A percentile compares a stretch with the other conserved stretches of the same genome.
These are phyloP conservation scores for Numenius arquata DNA, from an alignment of 2,113 vertebrate genomes.

Conservation along the genomic window DNA sequence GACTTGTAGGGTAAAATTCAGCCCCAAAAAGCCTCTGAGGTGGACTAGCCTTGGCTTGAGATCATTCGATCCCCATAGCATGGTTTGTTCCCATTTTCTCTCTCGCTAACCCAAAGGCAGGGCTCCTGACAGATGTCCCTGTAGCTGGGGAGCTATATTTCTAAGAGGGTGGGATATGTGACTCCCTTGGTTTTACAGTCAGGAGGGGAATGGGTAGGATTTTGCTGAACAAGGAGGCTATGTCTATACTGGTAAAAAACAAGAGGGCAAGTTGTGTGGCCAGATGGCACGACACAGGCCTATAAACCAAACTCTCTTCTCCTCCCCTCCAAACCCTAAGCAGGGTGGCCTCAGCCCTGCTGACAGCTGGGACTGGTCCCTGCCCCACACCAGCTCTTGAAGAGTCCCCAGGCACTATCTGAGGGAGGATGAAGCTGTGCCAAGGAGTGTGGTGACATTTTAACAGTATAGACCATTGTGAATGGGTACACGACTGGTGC, in stretches of 20 bases:
- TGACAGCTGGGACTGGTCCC: background rate
- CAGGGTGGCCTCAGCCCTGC: background rate
- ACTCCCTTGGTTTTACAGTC: background rate
- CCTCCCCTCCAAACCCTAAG: background rate
- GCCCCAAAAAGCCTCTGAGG: background rate
- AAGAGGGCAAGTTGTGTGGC: background rate
- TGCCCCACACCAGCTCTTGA: background rate
- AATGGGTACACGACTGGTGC: background rate
- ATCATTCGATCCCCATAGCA: background rate
- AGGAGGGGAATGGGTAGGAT: background rate
- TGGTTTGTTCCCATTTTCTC: background rate
- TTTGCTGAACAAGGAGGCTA: background rate
- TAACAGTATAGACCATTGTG: background rate
- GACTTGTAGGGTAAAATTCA: background rate
- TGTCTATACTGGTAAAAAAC: background rate
- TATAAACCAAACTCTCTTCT: background rate
- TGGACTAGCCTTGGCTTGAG: background rate
- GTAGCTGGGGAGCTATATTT: background rate
- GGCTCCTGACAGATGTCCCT: background rate
- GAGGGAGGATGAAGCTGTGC: background rate
- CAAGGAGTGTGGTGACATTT: background rate
- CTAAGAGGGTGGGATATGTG: background rate
- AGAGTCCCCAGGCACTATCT: background rate
- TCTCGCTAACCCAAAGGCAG: rapidly evolving
- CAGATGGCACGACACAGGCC: background rate